Evolutionary conservation across 2,888 invertebrate species (phyloP).

Genomic region (Mesorhabditis spiculigera): DNA sequence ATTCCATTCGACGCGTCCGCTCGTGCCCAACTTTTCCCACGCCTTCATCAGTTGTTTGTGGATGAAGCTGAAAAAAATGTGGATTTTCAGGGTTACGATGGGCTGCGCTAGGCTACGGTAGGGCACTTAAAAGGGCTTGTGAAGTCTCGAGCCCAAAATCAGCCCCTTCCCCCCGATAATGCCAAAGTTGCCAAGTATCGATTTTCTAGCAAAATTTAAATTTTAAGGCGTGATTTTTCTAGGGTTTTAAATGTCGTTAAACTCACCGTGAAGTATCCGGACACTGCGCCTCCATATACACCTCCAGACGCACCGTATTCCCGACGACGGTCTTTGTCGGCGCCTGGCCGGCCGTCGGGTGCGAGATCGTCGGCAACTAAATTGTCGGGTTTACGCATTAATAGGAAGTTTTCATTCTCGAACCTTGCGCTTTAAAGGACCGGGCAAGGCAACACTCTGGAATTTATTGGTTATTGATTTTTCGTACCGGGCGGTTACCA

Average conservation of each 20-base stretch:
- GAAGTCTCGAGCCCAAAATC: too few relatives aligned
- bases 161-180: neutral
- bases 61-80: slow-evolving; percentile 31
- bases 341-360: too few relatives aligned
- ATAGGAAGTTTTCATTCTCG: too few relatives aligned
- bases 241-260: neutral
- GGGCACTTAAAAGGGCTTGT: too few relatives aligned
- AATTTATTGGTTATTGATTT: too few relatives aligned
- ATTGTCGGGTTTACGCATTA: too few relatives aligned
- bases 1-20: slow-evolving; percentile 42
- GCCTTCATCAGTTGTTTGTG: slow-evolving; percentile 44
- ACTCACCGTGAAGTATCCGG: slow-evolving; percentile 53
- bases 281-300: slow-evolving; percentile 58
- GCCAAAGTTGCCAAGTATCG: neutral
- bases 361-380: too few relatives aligned
- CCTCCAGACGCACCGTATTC: slow-evolving; percentile 43
- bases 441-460: too few relatives aligned
- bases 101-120: too few relatives aligned
- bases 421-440: too few relatives aligned
- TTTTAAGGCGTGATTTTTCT: neutral
- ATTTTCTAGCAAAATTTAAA: neutral
- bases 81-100: neutral
- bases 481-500: too few relatives aligned
- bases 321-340: neutral
- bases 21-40: slow-evolving; percentile 39